Percentiles rank a stretch among this genome's conserved stretches.
phyloP scores from a whole-genome alignment of 2,888 invertebrate genomes.

The Lepidocyrtinus sp. region DNA sequence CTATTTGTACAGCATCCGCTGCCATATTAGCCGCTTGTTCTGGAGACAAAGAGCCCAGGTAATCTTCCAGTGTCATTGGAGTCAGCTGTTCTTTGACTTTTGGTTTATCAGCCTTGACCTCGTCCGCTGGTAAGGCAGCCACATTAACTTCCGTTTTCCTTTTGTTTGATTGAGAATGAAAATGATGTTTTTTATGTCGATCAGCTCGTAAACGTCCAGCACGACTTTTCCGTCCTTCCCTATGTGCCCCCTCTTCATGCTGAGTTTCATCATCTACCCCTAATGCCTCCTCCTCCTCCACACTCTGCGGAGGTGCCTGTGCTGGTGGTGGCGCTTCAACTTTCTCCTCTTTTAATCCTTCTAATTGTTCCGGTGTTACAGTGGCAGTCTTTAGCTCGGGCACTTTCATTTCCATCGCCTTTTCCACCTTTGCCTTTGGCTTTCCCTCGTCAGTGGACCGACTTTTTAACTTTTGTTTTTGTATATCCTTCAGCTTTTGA shows the following conservation, averaged over 20 bases:
- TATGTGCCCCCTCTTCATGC: too few relatives aligned
- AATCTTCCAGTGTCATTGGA: conserved; percentile 30
- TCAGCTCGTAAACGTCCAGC: conserved; percentile 17
- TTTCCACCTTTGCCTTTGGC: not conserved
- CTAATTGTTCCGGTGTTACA: conserved; percentile 22
- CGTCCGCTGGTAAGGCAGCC: not conserved
- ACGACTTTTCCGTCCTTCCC: not conserved
- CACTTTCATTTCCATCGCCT: not conserved
- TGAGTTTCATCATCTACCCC: too few relatives aligned
- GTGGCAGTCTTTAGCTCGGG: not conserved
- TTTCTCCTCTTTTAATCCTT: conserved; percentile 20
- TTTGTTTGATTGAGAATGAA: not conserved
- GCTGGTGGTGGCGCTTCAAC: not conserved
- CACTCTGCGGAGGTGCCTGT: not conserved
- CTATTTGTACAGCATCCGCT: conserved; percentile 55
- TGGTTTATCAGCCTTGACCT: not conserved
- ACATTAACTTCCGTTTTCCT: not conserved
- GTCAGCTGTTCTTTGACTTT: conserved; percentile 12
- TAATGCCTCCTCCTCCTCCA: too few relatives aligned
- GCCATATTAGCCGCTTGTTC: conserved; percentile 44
- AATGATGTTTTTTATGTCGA: too few relatives aligned
- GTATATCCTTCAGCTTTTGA: conserved; percentile 16
- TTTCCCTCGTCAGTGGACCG: not conserved
- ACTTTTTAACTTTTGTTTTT: not conserved
- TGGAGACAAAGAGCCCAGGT: conserved; percentile 35